phyloP scores from a whole-genome alignment of 2,797 vertebrate species.

The Hybognathus amarus region DNA sequence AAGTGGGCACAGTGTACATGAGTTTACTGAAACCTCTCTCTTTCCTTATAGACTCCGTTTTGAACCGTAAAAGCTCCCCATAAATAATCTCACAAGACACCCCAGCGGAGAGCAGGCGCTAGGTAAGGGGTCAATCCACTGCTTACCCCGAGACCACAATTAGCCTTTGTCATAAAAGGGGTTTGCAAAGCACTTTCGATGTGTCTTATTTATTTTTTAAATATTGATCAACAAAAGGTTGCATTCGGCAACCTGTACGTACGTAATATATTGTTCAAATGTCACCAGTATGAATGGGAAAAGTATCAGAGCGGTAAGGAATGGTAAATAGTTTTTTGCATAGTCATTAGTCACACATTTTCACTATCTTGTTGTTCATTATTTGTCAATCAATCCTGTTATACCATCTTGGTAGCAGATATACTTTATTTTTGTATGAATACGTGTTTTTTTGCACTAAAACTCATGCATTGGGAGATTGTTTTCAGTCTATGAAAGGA shows the following conservation, averaged over 20 bases:
- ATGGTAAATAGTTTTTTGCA: neutral
- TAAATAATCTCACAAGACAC: conserved; percentile 59
- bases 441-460: neutral
- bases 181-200: neutral
- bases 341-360: neutral
- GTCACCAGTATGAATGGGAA: neutral
- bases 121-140: conserved; percentile 59
- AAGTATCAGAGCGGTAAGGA: neutral
- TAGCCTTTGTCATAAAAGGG: neutral
- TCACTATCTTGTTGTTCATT: neutral
- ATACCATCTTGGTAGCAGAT: neutral
- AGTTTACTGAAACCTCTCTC: conserved; percentile 54
- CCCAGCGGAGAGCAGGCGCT: conserved; percentile 57
- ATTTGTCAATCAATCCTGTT: neutral
- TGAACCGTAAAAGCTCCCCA: conserved; percentile 58
- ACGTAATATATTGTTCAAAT: neutral
- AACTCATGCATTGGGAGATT: neutral
- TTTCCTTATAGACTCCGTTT: conserved; percentile 54
- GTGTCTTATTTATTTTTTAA: neutral
- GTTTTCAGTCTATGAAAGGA: neutral
- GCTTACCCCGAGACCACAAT: conserved; percentile 17
- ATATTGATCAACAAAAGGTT: neutral
- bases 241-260: neutral
- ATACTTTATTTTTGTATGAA: neutral
- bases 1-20: conserved; percentile 16